Base-by-base conservation (phyloP, 2,888 invertebrate genomes). In the Hartigia nigra region DNA sequence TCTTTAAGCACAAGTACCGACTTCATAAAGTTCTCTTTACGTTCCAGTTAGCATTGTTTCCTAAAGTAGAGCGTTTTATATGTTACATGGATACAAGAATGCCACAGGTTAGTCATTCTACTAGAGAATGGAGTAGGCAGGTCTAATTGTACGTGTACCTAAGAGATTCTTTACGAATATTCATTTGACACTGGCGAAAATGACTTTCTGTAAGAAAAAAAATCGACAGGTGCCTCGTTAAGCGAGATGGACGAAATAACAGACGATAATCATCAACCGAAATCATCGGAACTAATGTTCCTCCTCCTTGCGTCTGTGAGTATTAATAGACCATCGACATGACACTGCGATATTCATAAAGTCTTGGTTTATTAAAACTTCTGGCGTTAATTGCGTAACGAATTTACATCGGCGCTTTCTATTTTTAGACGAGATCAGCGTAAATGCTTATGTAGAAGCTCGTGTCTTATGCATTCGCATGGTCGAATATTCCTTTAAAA, bases 361-460 rank as follows among this genome's bases (percentile, higher is more conserved):
- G 76, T 76, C 35, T 74, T 70, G 37, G 78, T 79, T 74, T 74
- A 79, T 79, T 76, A 76, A 76, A 79, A 76, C 76, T 74, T 55
- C 74, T 34, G 78, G 72, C 69, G 78, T 76, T 79, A 79, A 79
- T 79, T 79, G 78, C 78, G 78, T 76, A 76, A 79, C 76, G 72
- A 37, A 76, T 76, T 76, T 76, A 76, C 78, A 76, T 76, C 72
- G 74, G 32, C 76, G 75, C 69, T 37, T 32, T 79, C 78, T 79
- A 79, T 79, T 79, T 79, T 76, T 75, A 72, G 72, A 3, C 31
- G 11, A 12, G 72, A 31, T 32, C n/a, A 55, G 31, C 31, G 72
- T 72, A 72, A 72, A 23, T 72, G n/a, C 23, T 55, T 1, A 55
- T 2, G 2, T 55, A 23, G 55, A 55, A 55, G 55, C 23, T 55